Evolutionary conservation across 2,797 vertebrate genomes (phyloP).

Genomic region (Fratercula arctica): DNA sequence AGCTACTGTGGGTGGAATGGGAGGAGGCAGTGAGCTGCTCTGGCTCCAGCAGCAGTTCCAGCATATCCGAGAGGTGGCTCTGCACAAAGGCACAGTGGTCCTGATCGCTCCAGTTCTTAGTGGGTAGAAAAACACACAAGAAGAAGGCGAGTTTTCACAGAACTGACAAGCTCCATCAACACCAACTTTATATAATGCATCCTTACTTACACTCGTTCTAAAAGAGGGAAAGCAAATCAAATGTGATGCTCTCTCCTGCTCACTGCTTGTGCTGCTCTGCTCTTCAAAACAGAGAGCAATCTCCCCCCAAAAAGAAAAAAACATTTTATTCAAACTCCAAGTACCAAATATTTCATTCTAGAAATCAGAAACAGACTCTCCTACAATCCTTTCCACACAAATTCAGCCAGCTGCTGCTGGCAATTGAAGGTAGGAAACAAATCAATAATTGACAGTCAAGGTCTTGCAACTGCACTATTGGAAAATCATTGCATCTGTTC

Average conservation of each 20-base stretch:
- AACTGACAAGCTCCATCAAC: neutral
- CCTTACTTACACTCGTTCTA: too few species aligned
- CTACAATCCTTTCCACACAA: neutral
- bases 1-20: conserved; percentile 76
- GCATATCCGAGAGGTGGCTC: conserved; percentile 84
- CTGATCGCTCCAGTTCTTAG: conserved; percentile 94
- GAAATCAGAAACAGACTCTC: neutral
- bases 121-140: neutral
- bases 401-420: neutral
- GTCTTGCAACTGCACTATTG: neutral
- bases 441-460: neutral
- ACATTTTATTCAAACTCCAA: neutral
- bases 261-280: neutral
- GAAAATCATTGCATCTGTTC: neutral
- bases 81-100: conserved; percentile 88
- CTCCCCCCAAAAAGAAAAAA: neutral
- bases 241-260: rapidly evolving
- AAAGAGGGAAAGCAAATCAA: neutral
- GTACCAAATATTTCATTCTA: neutral
- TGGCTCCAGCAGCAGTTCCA: conserved; percentile 91
- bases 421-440: neutral
- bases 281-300: neutral
- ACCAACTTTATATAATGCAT: rapidly evolving
- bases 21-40: conserved; percentile 82
- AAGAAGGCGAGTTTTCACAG: neutral